These are phyloP conservation scores for Frankliniella intonsa DNA, from an alignment of 2,888 invertebrate species.

Conservation along the genomic window DNA sequence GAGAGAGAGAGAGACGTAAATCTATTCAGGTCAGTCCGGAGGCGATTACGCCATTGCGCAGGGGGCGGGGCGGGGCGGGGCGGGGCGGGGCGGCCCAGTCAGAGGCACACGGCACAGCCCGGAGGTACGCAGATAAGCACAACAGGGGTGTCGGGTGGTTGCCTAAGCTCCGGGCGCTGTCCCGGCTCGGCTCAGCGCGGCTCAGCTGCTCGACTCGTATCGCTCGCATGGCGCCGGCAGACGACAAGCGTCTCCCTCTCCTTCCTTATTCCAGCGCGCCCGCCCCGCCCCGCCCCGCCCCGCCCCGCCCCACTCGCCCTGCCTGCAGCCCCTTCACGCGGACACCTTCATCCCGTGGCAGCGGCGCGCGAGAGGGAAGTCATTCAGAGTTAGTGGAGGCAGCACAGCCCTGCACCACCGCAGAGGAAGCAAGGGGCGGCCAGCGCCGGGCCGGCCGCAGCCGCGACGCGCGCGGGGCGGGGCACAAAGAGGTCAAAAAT, in stretches of 20 bases:
- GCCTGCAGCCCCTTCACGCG: neutral
- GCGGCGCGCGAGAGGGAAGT: too few species aligned
- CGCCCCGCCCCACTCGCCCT: neutral
- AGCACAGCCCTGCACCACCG: too few species aligned
- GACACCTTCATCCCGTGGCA: too few species aligned
- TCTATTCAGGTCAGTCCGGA: conserved; percentile 19
- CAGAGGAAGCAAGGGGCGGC: too few species aligned
- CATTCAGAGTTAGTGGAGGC: too few species aligned
- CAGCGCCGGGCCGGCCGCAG: too few species aligned
- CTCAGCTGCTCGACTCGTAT: neutral
- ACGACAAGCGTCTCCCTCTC: too few species aligned
- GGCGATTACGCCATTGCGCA: conserved; percentile 1
- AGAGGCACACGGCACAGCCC: neutral
- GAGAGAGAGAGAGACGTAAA: neutral
- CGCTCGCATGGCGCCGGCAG: too few species aligned
- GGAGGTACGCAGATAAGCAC: conserved; percentile 19
- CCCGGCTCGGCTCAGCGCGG: neutral
- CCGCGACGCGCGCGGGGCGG: too few species aligned
- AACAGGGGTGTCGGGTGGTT: conserved; percentile 15
- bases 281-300: too few species aligned
- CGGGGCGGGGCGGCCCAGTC: neutral
- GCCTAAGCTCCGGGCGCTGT: conserved; percentile 8
- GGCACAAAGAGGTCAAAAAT: too few species aligned
- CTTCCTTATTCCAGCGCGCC: too few species aligned
- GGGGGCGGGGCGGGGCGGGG: neutral